Evolutionary conservation across 2,113 vertebrate species (phyloP), one percentile per base, ranked within the genome.

Genomic region (Neodontobutis hainanensis): DNA sequence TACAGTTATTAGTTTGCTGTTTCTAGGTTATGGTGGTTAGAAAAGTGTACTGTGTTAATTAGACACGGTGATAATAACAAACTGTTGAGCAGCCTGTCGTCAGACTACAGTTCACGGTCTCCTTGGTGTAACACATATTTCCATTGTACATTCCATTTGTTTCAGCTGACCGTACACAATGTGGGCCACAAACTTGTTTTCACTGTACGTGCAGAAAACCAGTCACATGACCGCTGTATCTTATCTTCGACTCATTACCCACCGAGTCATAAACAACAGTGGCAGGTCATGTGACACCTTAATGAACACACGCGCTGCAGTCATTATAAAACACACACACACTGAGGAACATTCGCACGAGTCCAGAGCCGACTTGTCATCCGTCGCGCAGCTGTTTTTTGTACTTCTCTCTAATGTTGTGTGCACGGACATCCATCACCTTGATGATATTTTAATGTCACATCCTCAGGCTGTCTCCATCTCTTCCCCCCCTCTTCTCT

Each of bases 391-490:
- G 85, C 78, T 85, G 82, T 35, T 80, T 84, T 85, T 75, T 79
- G 75, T 73, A 78, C 73, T 87, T 75, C 72, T 65, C 80, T 68
- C 83, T 87, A 88, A 89, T 90, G 87, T 85, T 73, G 76, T 68
- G 81, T 38, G 60, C 19, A 61, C 5, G 79, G 78, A 83, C 83
- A 90, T 89, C 85, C 85, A 90, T 90, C 89, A 90, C 83, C 81
- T 88, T 89, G 89, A 90, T 90, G 89, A 84, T 88, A 68, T 89
- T 90, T 90, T 90, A 90, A 90, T 90, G 86, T 89, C 87, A 87
- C 87, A 85, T 88, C 89, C 87, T 88, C 85, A 3, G 84, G 89
- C 86, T 87, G 78, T 84, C 84, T 68, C 70, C 38, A 42, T 8
- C 56, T 66, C 68, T 34, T 62, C 58, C 61, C 45, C 68, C 68